These are phyloP conservation scores for Condylura cristata DNA, from an alignment of 2,113 vertebrate species.

Conservation along the genomic window DNA sequence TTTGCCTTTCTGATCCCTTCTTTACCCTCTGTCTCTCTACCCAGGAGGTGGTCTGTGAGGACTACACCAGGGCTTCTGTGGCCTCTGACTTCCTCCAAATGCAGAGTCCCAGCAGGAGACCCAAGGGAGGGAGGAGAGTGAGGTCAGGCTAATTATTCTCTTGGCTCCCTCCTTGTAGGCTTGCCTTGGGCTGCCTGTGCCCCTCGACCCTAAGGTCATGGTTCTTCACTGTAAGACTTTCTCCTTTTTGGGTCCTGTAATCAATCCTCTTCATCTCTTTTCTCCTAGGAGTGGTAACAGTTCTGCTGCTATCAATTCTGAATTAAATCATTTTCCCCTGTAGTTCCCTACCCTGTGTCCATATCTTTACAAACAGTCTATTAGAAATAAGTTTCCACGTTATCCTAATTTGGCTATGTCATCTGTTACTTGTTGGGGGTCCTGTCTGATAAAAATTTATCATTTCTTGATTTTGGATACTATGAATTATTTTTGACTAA, in stretches of 20 bases:
- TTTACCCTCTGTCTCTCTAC: not conserved
- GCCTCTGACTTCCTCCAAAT: conserved; percentile 38
- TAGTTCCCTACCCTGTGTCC: not conserved
- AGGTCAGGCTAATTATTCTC: conserved; percentile 64
- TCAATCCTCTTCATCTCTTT: conserved; percentile 58
- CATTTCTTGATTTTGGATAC: conserved; percentile 29
- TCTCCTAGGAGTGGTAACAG: conserved; percentile 31
- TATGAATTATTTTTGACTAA: not conserved
- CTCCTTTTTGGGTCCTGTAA: conserved; percentile 55
- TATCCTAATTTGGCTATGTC: not conserved
- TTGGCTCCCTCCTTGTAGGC: not conserved
- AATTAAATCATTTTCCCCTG: not conserved
- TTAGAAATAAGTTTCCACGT: not conserved
- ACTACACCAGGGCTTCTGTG: not conserved
- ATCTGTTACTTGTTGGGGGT: conserved; percentile 4
- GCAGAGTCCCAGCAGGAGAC: conserved; percentile 46
- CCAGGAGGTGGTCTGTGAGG: not conserved
- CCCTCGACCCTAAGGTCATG: conserved; percentile 69
- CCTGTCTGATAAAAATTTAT: conserved; percentile 19
- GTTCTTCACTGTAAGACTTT: conserved; percentile 54
- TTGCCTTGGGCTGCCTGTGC: conserved; percentile 67
- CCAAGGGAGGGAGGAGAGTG: not conserved
- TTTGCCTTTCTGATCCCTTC: not conserved
- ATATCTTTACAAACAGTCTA: not conserved
- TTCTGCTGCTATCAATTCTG: not conserved